Evolutionary conservation across 2,888 invertebrate genomes (phyloP).

Genomic region (Mimumesa dahlbomi): DNA sequence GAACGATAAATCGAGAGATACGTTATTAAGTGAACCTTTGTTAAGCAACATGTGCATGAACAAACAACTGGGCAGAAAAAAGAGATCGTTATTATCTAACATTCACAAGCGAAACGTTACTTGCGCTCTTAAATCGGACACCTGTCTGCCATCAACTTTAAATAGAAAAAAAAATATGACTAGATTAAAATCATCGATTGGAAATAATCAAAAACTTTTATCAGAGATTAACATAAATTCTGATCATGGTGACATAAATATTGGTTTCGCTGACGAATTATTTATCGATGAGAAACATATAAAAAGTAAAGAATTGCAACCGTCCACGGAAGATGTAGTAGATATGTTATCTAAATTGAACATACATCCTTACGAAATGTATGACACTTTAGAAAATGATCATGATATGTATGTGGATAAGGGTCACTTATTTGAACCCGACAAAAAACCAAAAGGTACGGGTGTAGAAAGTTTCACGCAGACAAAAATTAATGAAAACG

Average conservation of each 20-base stretch:
- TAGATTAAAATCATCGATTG: neutral
- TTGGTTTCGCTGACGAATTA: neutral
- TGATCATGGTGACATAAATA: slow-evolving; percentile 30
- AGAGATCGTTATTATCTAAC: slow-evolving; percentile 7
- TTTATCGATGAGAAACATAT: neutral
- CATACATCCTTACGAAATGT: slow-evolving; percentile 30
- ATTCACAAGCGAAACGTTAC: neutral
- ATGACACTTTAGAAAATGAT: slow-evolving; percentile 12
- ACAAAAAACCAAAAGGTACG: neutral
- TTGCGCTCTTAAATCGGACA: neutral
- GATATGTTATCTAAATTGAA: slow-evolving; percentile 54
- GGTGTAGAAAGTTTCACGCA: slow-evolving; percentile 6
- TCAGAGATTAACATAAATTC: slow-evolving; percentile 12
- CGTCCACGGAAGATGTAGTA: slow-evolving; percentile 43
- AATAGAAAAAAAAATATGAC: slow-evolving; percentile 3
- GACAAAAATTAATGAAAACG: neutral
- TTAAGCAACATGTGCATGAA: slow-evolving; percentile 3
- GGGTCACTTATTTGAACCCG: neutral
- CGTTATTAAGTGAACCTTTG: neutral
- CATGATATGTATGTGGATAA: slow-evolving; percentile 3
- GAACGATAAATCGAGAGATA: neutral
- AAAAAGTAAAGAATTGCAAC: neutral
- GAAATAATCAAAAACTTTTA: neutral
- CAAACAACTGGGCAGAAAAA: neutral
- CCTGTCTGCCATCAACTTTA: neutral